These are phyloP conservation scores for Potamarius usumacintae DNA, from an alignment of 2,113 vertebrate species.

Conservation along the genomic window DNA sequence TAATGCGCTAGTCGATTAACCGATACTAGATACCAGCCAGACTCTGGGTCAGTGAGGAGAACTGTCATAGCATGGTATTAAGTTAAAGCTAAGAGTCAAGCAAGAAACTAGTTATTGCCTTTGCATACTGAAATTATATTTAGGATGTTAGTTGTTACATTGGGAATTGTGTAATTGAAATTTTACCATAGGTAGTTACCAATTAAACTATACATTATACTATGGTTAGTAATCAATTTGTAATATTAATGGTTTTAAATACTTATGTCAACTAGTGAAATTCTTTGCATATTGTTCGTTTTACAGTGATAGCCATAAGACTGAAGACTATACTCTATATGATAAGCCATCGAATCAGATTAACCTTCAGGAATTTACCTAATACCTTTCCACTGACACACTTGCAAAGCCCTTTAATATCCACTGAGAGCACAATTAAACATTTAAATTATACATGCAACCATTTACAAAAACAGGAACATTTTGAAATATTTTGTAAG, in stretches of 20 bases:
- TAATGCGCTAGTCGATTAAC: constrained; percentile 64
- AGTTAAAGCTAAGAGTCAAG: neutral
- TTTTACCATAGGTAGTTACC: neutral
- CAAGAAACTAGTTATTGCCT: neutral
- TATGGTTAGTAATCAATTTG: neutral
- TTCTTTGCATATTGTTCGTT: neutral
- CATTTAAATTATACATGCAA: neutral
- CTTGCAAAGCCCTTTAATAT: constrained; percentile 31
- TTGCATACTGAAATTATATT: neutral
- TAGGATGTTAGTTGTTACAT: neutral
- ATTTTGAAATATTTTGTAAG: constrained; percentile 27
- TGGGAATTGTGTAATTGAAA: neutral
- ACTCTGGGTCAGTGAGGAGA: constrained; percentile 58
- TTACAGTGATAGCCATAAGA: constrained; percentile 16
- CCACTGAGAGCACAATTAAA: constrained; percentile 17
- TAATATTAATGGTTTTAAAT: constrained; percentile 6
- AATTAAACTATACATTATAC: neutral
- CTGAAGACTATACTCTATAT: constrained; percentile 22
- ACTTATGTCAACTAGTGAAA: neutral
- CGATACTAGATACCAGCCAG: constrained; percentile 68
- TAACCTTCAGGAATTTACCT: constrained; percentile 29
- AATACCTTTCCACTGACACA: constrained; percentile 15
- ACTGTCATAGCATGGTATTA: neutral
- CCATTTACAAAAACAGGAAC: neutral
- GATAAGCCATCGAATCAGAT: constrained; percentile 35